Percentiles rank a stretch among this genome's conserved stretches.
Conservation (phyloP, 2,113 vertebrate genomes). For the Chloroceryle aenea region DNA sequence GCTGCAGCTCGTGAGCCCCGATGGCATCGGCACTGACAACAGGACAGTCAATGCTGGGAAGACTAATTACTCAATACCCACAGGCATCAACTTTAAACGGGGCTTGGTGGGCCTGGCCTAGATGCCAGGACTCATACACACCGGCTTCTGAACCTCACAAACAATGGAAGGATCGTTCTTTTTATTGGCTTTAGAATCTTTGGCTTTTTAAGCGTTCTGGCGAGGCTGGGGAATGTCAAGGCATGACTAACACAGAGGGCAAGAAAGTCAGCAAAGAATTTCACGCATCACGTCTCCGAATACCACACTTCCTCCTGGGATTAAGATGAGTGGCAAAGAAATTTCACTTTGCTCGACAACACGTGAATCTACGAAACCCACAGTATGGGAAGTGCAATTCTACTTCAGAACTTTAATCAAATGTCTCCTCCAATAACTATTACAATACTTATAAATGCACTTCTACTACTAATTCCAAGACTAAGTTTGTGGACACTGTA, state of each 20-base stretch:
- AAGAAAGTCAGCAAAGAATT: constrained; percentile 30
- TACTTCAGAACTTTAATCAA: not conserved
- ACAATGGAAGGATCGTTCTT: not conserved
- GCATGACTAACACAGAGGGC: constrained; percentile 5
- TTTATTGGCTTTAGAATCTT: not conserved
- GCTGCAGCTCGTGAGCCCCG: not conserved
- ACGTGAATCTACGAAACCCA: not conserved
- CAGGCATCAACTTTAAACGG: not conserved
- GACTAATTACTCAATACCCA: not conserved
- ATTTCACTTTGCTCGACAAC: constrained; percentile 21
- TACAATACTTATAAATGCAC: not conserved
- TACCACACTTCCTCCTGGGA: constrained; percentile 1
- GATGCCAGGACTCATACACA: not conserved
- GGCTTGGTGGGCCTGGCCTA: not conserved
- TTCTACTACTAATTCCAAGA: not conserved
- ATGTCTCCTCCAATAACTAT: not conserved
- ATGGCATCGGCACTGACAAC: no score
- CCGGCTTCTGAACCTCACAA: not conserved
- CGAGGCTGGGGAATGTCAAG: not conserved
- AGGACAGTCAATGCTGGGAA: not conserved
- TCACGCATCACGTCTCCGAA: not conserved
- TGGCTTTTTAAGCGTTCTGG: not conserved
- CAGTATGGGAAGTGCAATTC: not conserved
- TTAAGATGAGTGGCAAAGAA: constrained; percentile 12
- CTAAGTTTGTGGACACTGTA: not conserved